Evolutionary conservation across 2,888 invertebrate genomes (phyloP), one percentile per base, ranked within the genome.

Genomic region (Exephanes ischioxanthus): DNA sequence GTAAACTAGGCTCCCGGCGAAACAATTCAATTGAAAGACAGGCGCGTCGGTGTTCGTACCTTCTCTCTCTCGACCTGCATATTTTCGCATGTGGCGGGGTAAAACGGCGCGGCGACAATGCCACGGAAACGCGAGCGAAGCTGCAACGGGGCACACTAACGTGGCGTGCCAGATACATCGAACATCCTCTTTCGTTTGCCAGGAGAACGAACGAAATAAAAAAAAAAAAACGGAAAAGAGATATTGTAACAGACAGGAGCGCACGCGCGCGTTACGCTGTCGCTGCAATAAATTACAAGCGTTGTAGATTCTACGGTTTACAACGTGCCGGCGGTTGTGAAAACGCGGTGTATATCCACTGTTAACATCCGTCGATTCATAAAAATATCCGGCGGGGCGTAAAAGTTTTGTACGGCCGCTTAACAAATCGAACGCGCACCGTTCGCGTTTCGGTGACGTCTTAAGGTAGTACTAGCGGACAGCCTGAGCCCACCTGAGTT

Each of bases 61-160:
- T 66, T 80, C 72, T 84, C 78, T 84, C 66, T 75, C 70, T 71
- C 82, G 86, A 85, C 86, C 84, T 87, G 88, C 89, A 88, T 89
- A 90, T 90, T 90, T 90, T 89, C 87, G 80, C 85, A 78, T 81
- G 84, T 53, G 72, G 72, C 61, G 67, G 68, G 68, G 67, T 53
- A 70, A 80, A 82, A 76, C 73, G 77, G 81, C 78, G 53, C 16
- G 55, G 87, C 87, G 90, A 92, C 92, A 93, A 93, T 92, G 89
- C 89, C 90, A 87, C 92, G 91, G 92, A 93, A 93, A 92, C 86
- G 88, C 91, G 91, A 91, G 89, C 90, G 86, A 80, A 86, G 86
- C 87, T 83, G 26, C 41, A 58, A 37, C 58, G 19, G 68, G 33
- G 48, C 61, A 19, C 51, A 22, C 75, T 67, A 66, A 68, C 55